Evolutionary conservation across 2,797 vertebrate species (phyloP), one percentile per base, ranked within the genome.

Genomic region (Avahi laniger): DNA sequence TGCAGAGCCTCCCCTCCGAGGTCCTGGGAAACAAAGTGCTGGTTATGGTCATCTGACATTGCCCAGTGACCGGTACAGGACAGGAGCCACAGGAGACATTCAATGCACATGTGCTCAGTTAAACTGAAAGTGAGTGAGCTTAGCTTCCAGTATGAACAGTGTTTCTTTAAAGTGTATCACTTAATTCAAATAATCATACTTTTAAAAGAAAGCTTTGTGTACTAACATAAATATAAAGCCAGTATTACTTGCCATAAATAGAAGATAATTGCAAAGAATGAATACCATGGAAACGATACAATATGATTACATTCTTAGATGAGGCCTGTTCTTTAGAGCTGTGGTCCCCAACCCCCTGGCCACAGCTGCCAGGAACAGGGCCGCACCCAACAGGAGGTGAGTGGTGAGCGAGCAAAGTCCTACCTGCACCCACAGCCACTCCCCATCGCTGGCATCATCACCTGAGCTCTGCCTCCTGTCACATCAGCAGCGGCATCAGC

Each of bases 151-250:
- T 17, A 41, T 10, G 11, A 89, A 46, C 50, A 35, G 24, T 4
- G 67, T 59, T 80, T 52, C 76, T 90, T 80, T 43, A n/a, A 57
- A 38, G 4, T 35, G 54, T 85, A 96, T 75, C 54, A 59, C 9
- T 87, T 61, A 52, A 87, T 84, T 94, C 69, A 95, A 76, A 61
- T 48, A 79, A 87, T 52, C 73, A 14, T 57, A 85, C 26, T 84
- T 84, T 94, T 88, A 57, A 82, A 67, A 92, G 35, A 91, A 91
- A 93, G 50, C 38, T 70, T 50, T 59, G 18, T 41, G 12, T 72
- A 83, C 78, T 50, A 65, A 2, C 41, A 67, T 22, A 89, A 69
- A 76, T 6, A 69, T 65, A 79, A 93, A 93, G 26, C 4, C 48
- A 50, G 24, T 41, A 35, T 46, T 57, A 75, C 22, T 26, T 46